A percentile compares a stretch with the other conserved stretches of the same genome.
Evolutionary conservation across 2,888 invertebrate species (phyloP).

Genomic region (Colletes collaris): DNA sequence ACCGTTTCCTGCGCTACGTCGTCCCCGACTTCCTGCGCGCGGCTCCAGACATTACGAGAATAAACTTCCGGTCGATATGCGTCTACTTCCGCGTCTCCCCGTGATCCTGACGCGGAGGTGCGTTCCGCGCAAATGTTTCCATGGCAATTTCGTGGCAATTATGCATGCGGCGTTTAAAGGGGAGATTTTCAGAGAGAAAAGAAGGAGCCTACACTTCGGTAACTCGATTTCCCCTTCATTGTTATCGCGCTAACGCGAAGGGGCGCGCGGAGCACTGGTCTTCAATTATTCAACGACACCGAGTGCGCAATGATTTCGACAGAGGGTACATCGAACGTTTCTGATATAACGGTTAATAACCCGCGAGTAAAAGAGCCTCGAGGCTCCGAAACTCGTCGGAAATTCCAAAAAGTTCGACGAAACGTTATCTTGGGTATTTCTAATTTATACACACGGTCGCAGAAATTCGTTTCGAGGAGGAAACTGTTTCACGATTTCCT

Average conservation of each 20-base stretch:
- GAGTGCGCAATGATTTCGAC: constrained; percentile 1
- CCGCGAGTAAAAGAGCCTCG: not conserved
- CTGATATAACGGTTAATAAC: not conserved
- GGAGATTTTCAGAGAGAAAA: constrained; percentile 2
- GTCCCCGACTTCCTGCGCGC: constrained; percentile 11
- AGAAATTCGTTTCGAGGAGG: no score
- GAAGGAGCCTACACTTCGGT: constrained; percentile 14
- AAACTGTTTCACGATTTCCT: no score
- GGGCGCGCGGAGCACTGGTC: not conserved
- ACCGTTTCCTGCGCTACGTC: constrained; percentile 33
- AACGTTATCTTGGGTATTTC: no score
- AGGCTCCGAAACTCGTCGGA: no score
- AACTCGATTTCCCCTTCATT: constrained; percentile 16
- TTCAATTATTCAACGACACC: constrained; percentile 8
- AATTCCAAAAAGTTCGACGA: no score
- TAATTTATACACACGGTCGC: no score
- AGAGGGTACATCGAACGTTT: not conserved
- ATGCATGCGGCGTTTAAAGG: constrained; percentile 22
- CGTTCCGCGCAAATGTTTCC: constrained; percentile 22
- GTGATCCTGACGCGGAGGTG: constrained; percentile 11
- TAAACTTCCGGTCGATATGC: constrained; percentile 61
- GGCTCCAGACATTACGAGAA: constrained; percentile 42
- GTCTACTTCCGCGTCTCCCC: constrained; percentile 24
- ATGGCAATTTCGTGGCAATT: constrained; percentile 33
- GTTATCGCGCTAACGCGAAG: constrained; percentile 22